Base-by-base conservation (phyloP, 1,140 invertebrate genomes). In the Heliconius hewitsoni region DNA sequence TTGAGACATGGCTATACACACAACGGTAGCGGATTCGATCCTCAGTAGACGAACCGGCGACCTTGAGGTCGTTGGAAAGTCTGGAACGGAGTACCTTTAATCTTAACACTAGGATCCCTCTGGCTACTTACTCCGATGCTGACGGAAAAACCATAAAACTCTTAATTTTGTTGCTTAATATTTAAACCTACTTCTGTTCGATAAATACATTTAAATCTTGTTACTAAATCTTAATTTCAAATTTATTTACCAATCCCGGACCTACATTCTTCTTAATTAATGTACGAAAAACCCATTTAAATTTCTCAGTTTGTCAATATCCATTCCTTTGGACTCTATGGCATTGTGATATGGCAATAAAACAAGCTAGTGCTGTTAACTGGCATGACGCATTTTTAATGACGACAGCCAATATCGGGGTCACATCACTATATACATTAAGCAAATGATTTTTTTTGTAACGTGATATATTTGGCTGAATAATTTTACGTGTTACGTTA, bases 321-420 rank as follows among this genome's bases (percentile, higher is more conserved):
- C n/a, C 8, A 3, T 57, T 57, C 55, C 23, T 30, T 66, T 66
- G 30, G 23, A 66, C 60, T 27, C 60, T 66, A 57, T 57, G 55
- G n/a, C 55, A 23, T 57, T 57, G 55, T 57, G 13, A 27, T 66
- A 66, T 66, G 60, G n/a, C 55, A 5, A 66, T 66, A 27, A 27
- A 11, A 0, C 9, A 66, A 66, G 27, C 23, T 66, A 66, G 60
- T 66, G 60, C 9, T 66, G 23, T 66, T 66, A 30, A 66, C 60
- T 66, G 27, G 23, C 60, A 66, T 66, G 60, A 66, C 60, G 27
- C 60, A 66, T 66, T 66, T 66, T 66, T 66, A 66, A 66, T 66
- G 60, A 66, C 60, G 60, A 66, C n/a, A 66, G 23, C 60, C 60
- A 30, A 66, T 66, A 66, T 66, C 13, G 60, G 27, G 60, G 60